Evolutionary conservation across 2,888 invertebrate species (phyloP), one percentile per base, ranked within the genome.

Genomic region (Dorcus hopei): DNA sequence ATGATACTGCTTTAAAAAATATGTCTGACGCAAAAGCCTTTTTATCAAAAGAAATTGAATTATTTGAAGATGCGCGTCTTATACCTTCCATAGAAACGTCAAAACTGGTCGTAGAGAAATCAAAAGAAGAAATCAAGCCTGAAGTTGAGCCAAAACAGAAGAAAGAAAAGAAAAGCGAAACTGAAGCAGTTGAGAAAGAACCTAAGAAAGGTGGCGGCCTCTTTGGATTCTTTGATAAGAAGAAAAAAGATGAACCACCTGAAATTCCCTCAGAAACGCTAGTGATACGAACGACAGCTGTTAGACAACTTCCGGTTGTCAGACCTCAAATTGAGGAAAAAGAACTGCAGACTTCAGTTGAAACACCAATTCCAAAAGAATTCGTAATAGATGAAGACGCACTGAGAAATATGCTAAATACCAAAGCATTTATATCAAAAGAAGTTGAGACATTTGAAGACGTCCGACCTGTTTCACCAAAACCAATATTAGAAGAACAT

Each of bases 351-450:
- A 9, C 52, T 38, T 11, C 50, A 5, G 48, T 7, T 33, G 6
- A 3, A 0, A 49, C 48, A 41, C 11, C 49, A 39, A 9, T 40
- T 14, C 9, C 9, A 26, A 55, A 55, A 33, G 56, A 51, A 38
- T 14, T 26, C 41, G 42, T 19, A 45, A 50, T 50, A 26, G 49
- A 55, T 19, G 58, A 63, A 47, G 51, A 49, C 7, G 63, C 58
- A 16, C 16, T 69, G 1, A 49, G 52, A 9, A 51, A 68, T 41
- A 69, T 69, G 63, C 54, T 62, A 6, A 58, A 64, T 8, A 68
- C 69, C 1, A 63, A 63, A 41, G 62, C 70, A n/a, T 73, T 73
- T 45, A 49, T 73, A n/a, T 51, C 61, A 38, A 64, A 67, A 45
- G 73, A 73, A 66, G 60, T 73, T 41, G 52, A 47, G 48, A 55